Conservation (phyloP, 2,797 vertebrate species). For the Danio choprae region DNA sequence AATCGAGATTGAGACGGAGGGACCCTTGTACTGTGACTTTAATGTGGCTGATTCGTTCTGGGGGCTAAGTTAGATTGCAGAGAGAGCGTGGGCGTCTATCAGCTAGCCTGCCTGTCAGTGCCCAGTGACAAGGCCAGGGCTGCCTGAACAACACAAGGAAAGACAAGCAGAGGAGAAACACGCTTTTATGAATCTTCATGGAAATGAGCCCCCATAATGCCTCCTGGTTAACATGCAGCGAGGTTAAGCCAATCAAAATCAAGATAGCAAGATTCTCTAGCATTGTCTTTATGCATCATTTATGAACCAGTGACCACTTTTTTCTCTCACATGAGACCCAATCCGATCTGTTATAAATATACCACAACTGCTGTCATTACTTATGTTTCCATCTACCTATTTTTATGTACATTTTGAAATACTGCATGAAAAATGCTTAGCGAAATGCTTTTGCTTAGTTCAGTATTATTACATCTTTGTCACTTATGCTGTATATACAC, state of each 20-base stretch:
- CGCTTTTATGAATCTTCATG: conserved; percentile 20
- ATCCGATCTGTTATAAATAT: neutral
- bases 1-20: conserved; percentile 18
- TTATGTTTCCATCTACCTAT: too few species aligned
- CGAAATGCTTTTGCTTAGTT: too few species aligned
- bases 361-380: neutral
- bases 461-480: too few species aligned
- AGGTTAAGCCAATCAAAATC: conserved; percentile 19
- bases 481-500: neutral
- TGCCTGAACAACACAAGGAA: conserved; percentile 20
- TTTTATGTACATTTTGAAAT: too few species aligned
- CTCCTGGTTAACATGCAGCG: neutral
- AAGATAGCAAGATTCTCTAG: neutral
- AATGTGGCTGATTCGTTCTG: conserved; percentile 46
- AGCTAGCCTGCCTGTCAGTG: conserved; percentile 40
- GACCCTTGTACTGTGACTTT: conserved; percentile 19
- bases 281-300: neutral
- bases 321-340: neutral
- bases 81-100: conserved; percentile 45
- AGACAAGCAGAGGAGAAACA: conserved; percentile 36
- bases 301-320: neutral
- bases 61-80: conserved; percentile 41
- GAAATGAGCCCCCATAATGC: conserved; percentile 10
- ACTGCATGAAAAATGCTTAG: too few species aligned
- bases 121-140: conserved; percentile 38